Conservation (phyloP, 2,113 vertebrate species). For the Carollia perspicillata region DNA sequence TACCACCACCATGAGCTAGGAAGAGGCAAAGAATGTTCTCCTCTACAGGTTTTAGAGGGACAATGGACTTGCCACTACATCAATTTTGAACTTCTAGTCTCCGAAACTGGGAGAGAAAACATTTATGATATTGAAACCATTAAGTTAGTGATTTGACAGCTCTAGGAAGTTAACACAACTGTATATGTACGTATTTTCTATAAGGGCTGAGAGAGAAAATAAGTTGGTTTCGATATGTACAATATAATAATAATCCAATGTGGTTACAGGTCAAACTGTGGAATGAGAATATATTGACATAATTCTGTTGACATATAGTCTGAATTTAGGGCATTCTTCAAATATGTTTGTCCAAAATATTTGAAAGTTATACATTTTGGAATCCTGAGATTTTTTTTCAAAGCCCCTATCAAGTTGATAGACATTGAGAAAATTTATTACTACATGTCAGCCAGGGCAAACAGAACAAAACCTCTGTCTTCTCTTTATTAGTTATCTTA, state of each 20-base stretch:
- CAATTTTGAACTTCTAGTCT: not conserved
- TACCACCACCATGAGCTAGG: not conserved
- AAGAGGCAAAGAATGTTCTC: not conserved
- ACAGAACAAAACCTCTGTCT: not conserved
- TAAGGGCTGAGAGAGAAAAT: not conserved
- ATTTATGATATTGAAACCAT: not conserved
- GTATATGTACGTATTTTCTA: not conserved
- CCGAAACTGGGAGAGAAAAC: not conserved
- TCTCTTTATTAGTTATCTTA: not conserved
- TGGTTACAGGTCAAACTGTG: not conserved
- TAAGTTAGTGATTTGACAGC: not conserved
- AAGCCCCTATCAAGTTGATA: not conserved
- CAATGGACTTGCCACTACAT: not conserved
- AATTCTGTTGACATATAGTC: not conserved
- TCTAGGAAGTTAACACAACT: not conserved
- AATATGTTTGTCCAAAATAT: not conserved
- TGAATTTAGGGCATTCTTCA: not conserved
- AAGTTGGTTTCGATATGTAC: not conserved
- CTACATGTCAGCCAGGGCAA: not conserved
- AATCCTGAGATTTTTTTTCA: not conserved
- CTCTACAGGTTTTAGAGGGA: not conserved
- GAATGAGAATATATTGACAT: not conserved
- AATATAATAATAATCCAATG: not conserved
- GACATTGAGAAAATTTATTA: not conserved
- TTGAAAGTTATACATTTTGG: not conserved